Evolutionary conservation across 2,113 vertebrate genomes (phyloP), one percentile per base, ranked within the genome.

Genomic region (Mastomys natalensis): DNA sequence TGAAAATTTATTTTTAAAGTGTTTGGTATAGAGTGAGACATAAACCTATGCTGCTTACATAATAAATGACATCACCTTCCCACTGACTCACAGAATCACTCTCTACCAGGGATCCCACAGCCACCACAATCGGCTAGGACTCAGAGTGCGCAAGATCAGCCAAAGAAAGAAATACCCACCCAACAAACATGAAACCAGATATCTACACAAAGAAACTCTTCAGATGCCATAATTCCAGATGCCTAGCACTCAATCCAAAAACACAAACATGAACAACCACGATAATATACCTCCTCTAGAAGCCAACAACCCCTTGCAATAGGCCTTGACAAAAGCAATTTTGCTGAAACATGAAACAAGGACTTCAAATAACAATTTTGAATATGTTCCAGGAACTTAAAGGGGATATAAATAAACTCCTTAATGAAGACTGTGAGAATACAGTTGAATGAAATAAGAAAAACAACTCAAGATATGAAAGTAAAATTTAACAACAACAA

Each of bases 1-100:
- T 62, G 66, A 87, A 86, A 87, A 73, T 51, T 43, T 62, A 13
- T 73, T 94, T 97, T 22, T 7, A 40, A 92, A 60, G 48, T 77
- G 22, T 92, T 7, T 85, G 53, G 31, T 62, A 73, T 22, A 82
- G 34, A n/a, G 7, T 64, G 77, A 66, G 34, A 88, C 53, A 26
- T 60, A 95, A 37, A 64, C 60, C 40, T 85, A 64, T 64, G 82
- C 43, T 85, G 58, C 58, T 85, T 85, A 85, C 58, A 85, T 85
- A 62, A 64, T 45, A 85, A 64, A 64, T 85, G 81, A 85, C 45
- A 26, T 85, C 58, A 64, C 58, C 58, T 43, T 85, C 58, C 40
- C 40, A 85, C 40, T 85, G 58, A 85, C 81, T 85, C n/a, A 48
- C n/a, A 85, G 60, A 43, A 62, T 40, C n/a, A 43, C 81, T 85